Evolutionary conservation across 2,888 invertebrate genomes (phyloP), one percentile per base, ranked within the genome.

Genomic region (Apodemia zela): DNA sequence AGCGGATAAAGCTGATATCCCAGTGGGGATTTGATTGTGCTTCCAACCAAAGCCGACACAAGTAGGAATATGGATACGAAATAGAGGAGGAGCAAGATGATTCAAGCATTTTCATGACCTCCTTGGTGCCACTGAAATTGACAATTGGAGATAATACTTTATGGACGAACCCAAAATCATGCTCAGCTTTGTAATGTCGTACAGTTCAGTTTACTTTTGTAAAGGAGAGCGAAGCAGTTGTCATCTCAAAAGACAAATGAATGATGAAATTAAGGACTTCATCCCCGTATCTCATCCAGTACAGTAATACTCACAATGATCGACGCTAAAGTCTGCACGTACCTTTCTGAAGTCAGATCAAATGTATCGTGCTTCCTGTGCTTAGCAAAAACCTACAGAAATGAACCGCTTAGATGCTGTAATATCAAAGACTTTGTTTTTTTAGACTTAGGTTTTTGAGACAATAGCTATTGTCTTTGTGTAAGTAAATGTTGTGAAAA

Each of bases 381-480:
- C n/a, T 54, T 68, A 5, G 45, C 45, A 2, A 45, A n/a, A 45
- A 45, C 45, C 45, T n/a, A 45, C 45, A 15, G n/a, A 45, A 42
- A 42, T 42, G 42, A 42, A 13, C 7, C 42, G 42, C 15, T 42
- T 42, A 15, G 42, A 42, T 11, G n/a, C 45, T 13, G 13, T 45
- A 45, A 6, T 13, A 15, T n/a, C 45, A 45, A 45, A 45, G 45
- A 45, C 13, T 15, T 8, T 45, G n/a, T 45, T 1, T 4, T 45
- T 15, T 33, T n/a, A n/a, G n/a, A n/a, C n/a, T n/a, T n/a, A n/a
- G n/a, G n/a, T n/a, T n/a, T n/a, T n/a, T n/a, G n/a, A n/a, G n/a
- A n/a, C n/a, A n/a, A n/a, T n/a, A n/a, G n/a, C n/a, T n/a, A n/a
- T n/a, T n/a, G n/a, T n/a, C n/a, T n/a, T n/a, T n/a, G n/a, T n/a